Base-by-base conservation (phyloP, 1,140 invertebrate genomes). In the Rhagoletis pomonella region DNA sequence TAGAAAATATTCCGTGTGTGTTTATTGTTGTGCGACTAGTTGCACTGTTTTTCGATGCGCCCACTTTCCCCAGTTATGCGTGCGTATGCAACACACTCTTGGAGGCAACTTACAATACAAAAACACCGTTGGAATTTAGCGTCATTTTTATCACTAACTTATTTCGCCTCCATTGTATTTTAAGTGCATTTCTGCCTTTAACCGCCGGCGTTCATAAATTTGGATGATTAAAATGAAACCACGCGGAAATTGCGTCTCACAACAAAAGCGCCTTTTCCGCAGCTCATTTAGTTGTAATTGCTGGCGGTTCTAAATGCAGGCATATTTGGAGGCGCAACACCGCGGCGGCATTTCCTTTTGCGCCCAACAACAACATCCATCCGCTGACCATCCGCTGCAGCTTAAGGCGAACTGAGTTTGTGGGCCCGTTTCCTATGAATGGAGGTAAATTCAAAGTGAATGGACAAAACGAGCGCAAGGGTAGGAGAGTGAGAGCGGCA, bases 261-360 rank as follows among this genome's bases (percentile, higher is more conserved):
- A 44, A 44, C 29, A 7, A 81, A 81, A 58, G 73, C 73, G 44
- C 50, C 17, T 29, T 81, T 81, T 81, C 73, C 47, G 73, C n/a
- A 19, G 73, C 47, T 19, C 73, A 81, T 81, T 81, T 29, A 29
- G 29, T 29, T 81, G 17, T 55, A 55, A 55, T 6, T 55, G 6
- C 5, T 10, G 5, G 69, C 5, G 4, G 2, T 62, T 12, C 64
- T 14, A 67, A 29, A 67, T 67, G 64, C n/a, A 67, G 10, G 73
- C 73, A 81, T 81, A 81, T 50, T 81, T 81, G 29, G 47, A 81
- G 44, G 47, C n/a, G 50, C 73, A 9, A 47, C 19, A 81, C 14
- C 73, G 2, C n/a, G 3, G 29, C 29, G 29, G 73, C 44, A 81
- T 81, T 81, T 81, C 50, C 47, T 50, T 14, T 55, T 29, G 29